These are phyloP conservation scores for Daboia siamensis DNA, from an alignment of 2,113 vertebrate species.

Conservation along the genomic window DNA sequence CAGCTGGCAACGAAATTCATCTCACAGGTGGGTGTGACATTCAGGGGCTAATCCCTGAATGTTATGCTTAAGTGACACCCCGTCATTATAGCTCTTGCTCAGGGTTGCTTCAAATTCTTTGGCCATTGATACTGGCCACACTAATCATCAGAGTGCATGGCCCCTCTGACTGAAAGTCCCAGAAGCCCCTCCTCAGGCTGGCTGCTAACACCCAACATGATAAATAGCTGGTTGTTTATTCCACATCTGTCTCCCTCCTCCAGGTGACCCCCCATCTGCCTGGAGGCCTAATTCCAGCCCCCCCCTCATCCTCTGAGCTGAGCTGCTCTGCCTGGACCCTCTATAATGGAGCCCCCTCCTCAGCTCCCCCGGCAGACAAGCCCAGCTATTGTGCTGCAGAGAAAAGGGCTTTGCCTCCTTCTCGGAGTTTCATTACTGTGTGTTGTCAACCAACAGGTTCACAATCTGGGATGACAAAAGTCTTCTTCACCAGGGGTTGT, in stretches of 20 bases:
- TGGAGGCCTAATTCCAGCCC: neutral
- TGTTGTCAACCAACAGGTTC: neutral
- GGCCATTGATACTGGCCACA: too few species aligned
- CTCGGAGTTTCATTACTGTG: neutral
- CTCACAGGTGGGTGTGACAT: too few species aligned
- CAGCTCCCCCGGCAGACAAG: neutral
- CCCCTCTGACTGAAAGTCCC: neutral
- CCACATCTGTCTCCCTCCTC: neutral
- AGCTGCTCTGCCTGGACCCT: neutral
- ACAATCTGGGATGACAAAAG: neutral
- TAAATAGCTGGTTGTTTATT: neutral
- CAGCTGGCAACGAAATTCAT: too few species aligned
- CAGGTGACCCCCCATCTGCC: neutral
- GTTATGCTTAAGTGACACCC: too few species aligned
- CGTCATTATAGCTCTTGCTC: too few species aligned
- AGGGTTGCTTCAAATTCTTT: too few species aligned
- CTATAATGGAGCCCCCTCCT: neutral
- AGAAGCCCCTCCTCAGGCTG: neutral
- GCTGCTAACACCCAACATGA: neutral
- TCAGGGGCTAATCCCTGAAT: too few species aligned
- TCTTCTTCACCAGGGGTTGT: neutral
- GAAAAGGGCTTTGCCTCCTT: neutral
- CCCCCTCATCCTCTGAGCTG: neutral
- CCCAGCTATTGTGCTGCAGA: neutral
- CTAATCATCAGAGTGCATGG: too few species aligned